A percentile compares a stretch with the other conserved stretches of the same genome.
Evolutionary conservation across 2,888 invertebrate species (phyloP).

Genomic region (Ptychoptera contaminata): DNA sequence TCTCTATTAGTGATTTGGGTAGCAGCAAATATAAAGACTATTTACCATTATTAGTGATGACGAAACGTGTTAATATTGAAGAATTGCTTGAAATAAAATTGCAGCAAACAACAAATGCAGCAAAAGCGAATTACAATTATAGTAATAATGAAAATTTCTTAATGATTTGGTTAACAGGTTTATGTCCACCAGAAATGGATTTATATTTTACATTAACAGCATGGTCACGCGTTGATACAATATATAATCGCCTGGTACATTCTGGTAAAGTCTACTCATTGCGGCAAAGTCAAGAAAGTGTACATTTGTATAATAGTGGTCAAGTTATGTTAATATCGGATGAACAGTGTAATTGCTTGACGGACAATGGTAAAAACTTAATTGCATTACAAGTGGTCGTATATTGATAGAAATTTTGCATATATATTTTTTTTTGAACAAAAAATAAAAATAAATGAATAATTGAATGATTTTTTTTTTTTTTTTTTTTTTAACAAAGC

Average conservation of each 20-base stretch:
- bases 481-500: too few species aligned
- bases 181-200: conserved; percentile 15
- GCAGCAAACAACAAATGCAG: neutral
- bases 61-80: conserved; percentile 14
- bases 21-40: conserved; percentile 16
- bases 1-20: conserved; percentile 12
- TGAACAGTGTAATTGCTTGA: conserved; percentile 15
- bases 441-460: too few species aligned
- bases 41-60: conserved; percentile 23
- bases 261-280: conserved; percentile 20
- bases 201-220: conserved; percentile 18
- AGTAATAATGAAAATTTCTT: conserved; percentile 8
- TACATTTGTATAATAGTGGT: conserved; percentile 16
- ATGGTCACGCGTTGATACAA: conserved; percentile 15
- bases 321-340: conserved; percentile 16
- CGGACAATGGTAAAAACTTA: conserved; percentile 17
- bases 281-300: conserved; percentile 14
- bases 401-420: conserved; percentile 9
- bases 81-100: conserved; percentile 10
- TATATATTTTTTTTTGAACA: too few species aligned
- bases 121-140: neutral
- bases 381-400: conserved; percentile 17
- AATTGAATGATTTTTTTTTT: too few species aligned
- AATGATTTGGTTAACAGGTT: conserved; percentile 22
- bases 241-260: conserved; percentile 15